Conservation (phyloP, 1,140 invertebrate species). For the Lasioglossum albipes region DNA sequence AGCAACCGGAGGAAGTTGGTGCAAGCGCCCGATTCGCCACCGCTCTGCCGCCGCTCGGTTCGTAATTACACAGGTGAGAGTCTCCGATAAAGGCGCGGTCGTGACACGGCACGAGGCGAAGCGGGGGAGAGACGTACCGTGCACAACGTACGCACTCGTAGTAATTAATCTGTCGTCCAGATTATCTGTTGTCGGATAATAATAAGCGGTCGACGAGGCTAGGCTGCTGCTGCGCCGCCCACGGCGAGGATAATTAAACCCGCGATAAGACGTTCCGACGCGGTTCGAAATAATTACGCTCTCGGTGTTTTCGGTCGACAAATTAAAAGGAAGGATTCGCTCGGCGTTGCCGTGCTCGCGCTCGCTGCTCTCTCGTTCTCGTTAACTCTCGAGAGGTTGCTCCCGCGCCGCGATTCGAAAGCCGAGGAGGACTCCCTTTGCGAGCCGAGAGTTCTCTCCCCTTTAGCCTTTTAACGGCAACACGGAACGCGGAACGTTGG, state of each 20-base stretch:
- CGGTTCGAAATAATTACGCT: conserved; percentile 18
- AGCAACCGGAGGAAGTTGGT: neutral
- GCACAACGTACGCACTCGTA: conserved; percentile 21
- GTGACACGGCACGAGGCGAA: neutral
- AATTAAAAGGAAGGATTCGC: conserved; percentile 6
- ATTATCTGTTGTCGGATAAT: conserved; percentile 33
- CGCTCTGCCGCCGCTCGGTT: too few relatives aligned
- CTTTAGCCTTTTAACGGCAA: conserved; percentile 11
- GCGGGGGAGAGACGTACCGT: neutral
- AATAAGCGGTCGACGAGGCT: neutral
- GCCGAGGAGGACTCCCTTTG: neutral
- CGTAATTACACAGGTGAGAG: conserved; percentile 25
- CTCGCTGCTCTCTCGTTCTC: neutral
- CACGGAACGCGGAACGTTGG: neutral
- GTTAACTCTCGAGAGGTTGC: neutral
- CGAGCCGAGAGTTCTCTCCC: neutral
- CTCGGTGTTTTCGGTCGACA: neutral
- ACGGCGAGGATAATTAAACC: conserved; percentile 33
- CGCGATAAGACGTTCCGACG: conserved; percentile 12
- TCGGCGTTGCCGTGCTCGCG: neutral
- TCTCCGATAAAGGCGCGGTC: conserved; percentile 17
- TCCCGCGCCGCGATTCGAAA: neutral
- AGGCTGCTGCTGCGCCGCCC: neutral
- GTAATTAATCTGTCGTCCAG: conserved; percentile 41
- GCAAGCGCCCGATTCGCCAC: neutral